Evolutionary conservation across 2,888 invertebrate genomes (phyloP).

Genomic region (Julus scandinavius): DNA sequence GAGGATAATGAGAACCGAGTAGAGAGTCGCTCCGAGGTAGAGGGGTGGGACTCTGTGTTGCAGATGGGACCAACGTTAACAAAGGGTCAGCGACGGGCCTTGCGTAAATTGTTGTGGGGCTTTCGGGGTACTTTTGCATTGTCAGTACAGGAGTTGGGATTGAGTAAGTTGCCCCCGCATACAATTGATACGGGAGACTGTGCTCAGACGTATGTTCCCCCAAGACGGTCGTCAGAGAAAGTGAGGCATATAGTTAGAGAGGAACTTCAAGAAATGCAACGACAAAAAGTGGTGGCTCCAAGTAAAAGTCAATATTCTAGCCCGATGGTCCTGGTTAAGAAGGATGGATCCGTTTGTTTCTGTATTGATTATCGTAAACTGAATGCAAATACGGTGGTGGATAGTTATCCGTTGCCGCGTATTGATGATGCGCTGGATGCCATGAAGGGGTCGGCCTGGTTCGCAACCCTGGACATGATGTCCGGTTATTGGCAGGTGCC

Average conservation of each 20-base stretch:
- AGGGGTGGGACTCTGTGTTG: too few relatives aligned
- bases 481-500: not conserved
- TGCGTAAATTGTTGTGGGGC: too few relatives aligned
- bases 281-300: too few relatives aligned
- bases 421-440: not conserved
- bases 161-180: not conserved
- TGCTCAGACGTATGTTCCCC: not conserved
- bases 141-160: not conserved
- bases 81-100: too few relatives aligned
- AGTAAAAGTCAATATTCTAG: not conserved
- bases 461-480: not conserved
- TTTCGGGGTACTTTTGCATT: not conserved
- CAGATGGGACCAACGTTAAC: too few relatives aligned
- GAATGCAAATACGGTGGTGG: not conserved
- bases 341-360: not conserved
- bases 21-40: too few relatives aligned
- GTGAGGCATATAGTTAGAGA: not conserved
- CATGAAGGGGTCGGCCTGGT: not conserved
- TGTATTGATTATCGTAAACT: not conserved
- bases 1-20: too few relatives aligned
- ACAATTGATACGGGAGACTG: not conserved
- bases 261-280: too few relatives aligned
- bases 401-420: not conserved
- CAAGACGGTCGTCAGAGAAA: not conserved
- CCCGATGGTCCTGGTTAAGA: not conserved